Evolutionary conservation across 2,888 invertebrate species (phyloP), one percentile per base, ranked within the genome.

Genomic region (Pheosia tremula): DNA sequence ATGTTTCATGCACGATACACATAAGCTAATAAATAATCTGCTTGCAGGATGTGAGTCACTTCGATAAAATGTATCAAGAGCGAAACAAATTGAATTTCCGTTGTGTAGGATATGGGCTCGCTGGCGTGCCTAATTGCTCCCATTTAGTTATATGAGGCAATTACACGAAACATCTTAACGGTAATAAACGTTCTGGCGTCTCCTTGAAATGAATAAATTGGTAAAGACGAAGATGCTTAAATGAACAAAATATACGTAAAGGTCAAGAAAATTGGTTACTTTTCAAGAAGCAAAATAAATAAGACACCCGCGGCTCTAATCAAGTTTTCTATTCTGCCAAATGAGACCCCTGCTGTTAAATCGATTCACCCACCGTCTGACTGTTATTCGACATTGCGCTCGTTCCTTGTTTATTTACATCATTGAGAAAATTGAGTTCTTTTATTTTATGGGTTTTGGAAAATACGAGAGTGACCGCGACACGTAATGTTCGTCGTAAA

Each of bases 321-420:
- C 82, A 85, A 87, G 81, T 83, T 82, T 82, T 81, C 78, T 81
- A 81, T 84, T 81, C 69, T 71, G 74, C 79, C 82, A 82, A 85
- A 86, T 84, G 81, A 78, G 79, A 66, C 75, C 77, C 81, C 80
- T 72, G 81, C 83, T 85, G 88, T 82, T 82, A 85, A 86, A 90
- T 89, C 76, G 85, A 82, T 80, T 83, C 80, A 81, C 83, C 80
- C 82, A 78, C 75, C 77, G 69, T 73, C 78, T 11, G 71, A 67
- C 72, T 66, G 66, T 70, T 73, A 74, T 70, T 72, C 68, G 66
- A 72, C 71, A 69, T 76, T 72, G 77, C 68, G 63, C 73, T 69
- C 68, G 71, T 68, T 77, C 63, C 58, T 83, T 82, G 78, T 83
- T 86, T 82, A 83, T 83, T 73, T 80, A 72, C 71, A 67, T 71